Base-by-base conservation (phyloP, 2,888 invertebrate species). In the Malthinus seriepunctatus region DNA sequence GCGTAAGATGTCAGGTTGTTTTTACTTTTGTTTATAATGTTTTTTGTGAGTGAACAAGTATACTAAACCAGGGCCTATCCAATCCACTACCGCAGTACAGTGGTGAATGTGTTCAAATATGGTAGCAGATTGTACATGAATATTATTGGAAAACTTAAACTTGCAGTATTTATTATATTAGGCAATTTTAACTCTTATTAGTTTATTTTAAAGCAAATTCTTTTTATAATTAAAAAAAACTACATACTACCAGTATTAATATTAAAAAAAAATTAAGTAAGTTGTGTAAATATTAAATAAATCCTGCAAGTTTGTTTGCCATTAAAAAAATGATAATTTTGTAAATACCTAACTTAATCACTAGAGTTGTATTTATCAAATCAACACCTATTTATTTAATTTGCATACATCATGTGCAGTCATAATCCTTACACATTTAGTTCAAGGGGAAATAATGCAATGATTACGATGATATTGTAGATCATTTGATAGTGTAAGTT, bases 101-200 rank as follows among this genome's bases (percentile, higher is more conserved):
- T 70, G 71, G 71, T 71, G 63, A 70, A 71, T 71, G 71, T 71
- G 71, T 71, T 71, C 71, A 71, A 69, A 66, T 68, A 69, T 66
- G 63, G 67, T 68, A 69, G 67, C 66, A 67, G 64, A 66, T 67
- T 67, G 63, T 67, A 67, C 64, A 67, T 66, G 59, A 63, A 59
- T 31, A 45, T 32, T 38, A 63, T 58, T 63, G 63, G 54, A 39
- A 46, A 38, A 45, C 47, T 50, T 50, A 6, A 47, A 51, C 51
- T 54, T 57, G 61, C 61, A 61, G 54, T 57, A 53, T 56, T 61
- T 50, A 39, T 51, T 42, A n/a, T 23, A 23, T 23, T 23, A 5
- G 3, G 23, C 23, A 23, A 23, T 53, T 59, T 59, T 62, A 62
- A 52, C 39, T 42, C 23, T 23, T n/a, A 39, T 38, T 39, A 39